Conservation (phyloP, 2,888 invertebrate species). For the Sceliomorpha sp. region DNA sequence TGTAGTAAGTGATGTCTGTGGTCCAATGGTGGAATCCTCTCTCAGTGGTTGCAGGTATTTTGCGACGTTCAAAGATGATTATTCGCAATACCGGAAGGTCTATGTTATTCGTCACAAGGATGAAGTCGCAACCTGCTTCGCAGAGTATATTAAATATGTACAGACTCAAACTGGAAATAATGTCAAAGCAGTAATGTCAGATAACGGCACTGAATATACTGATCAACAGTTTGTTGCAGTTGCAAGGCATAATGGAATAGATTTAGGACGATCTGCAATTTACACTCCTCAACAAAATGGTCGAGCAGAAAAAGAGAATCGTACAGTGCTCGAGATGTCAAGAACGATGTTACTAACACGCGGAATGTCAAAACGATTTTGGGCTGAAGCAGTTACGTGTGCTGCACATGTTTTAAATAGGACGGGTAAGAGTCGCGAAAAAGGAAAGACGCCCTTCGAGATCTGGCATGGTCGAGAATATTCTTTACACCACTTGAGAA, state of each 20-base stretch:
- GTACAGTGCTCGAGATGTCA: slow-evolving; percentile 16
- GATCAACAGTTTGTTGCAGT: slow-evolving; percentile 16
- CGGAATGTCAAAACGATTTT: slow-evolving; percentile 27
- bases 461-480: no score
- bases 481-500: no score
- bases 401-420: slow-evolving; percentile 12
- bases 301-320: slow-evolving; percentile 28
- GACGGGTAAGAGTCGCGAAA: no score
- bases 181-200: slow-evolving; percentile 28
- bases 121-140: slow-evolving; percentile 33
- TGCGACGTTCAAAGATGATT: slow-evolving; percentile 42
- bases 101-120: slow-evolving; percentile 23
- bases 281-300: slow-evolving; percentile 32
- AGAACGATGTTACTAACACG: slow-evolving; percentile 34
- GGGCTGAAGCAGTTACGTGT: slow-evolving; percentile 33
- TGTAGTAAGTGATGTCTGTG: slow-evolving; percentile 40
- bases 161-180: slow-evolving; percentile 25
- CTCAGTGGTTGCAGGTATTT: slow-evolving; percentile 27
- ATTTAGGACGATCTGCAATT: slow-evolving; percentile 15
- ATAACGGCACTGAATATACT: slow-evolving; percentile 34
- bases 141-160: slow-evolving; percentile 14
- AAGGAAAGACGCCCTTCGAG: no score
- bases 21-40: slow-evolving; percentile 36
- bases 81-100: slow-evolving; percentile 23
- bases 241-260: slow-evolving; percentile 19